Conservation (phyloP, 2,797 vertebrate genomes). For the Rhincodon typus region DNA sequence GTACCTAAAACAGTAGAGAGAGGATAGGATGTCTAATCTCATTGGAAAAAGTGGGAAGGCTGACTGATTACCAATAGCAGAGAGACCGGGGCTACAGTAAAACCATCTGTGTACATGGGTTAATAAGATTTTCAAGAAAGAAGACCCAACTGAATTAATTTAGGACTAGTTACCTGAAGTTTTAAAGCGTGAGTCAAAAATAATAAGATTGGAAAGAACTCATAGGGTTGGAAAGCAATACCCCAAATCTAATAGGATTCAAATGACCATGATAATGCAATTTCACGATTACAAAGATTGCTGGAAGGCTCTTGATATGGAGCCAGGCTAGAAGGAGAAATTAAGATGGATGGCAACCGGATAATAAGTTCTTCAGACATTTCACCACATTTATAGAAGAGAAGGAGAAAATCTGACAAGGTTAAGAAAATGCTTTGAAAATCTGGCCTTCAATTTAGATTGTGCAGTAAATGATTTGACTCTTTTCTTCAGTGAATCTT, state of each 20-base stretch:
- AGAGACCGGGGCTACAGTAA: not conserved
- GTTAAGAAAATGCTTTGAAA: conserved; percentile 34
- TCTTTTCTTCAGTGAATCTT: not conserved
- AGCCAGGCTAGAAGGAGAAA: not conserved
- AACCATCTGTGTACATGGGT: not conserved
- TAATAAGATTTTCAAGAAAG: not conserved
- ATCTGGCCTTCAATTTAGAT: not conserved
- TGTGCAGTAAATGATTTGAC: not conserved
- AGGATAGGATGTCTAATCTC: not conserved
- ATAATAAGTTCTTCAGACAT: conserved; percentile 20
- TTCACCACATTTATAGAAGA: conserved; percentile 23
- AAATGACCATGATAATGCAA: conserved; percentile 25
- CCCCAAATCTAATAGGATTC: conserved; percentile 34
- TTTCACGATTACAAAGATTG: conserved; percentile 28
- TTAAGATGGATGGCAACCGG: conserved; percentile 10
- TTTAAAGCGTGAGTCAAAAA: conserved; percentile 22
- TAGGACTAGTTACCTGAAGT: conserved; percentile 13
- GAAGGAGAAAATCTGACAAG: not conserved
- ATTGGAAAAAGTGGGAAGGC: not conserved
- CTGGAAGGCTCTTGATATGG: conserved; percentile 25
- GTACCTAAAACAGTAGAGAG: not conserved
- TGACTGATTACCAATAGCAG: not conserved
- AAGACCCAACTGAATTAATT: conserved; percentile 11
- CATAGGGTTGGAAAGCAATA: conserved; percentile 30
- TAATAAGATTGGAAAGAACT: conserved; percentile 26